Base-by-base conservation (phyloP, 2,888 invertebrate species). In the Danaus chrysippus region DNA sequence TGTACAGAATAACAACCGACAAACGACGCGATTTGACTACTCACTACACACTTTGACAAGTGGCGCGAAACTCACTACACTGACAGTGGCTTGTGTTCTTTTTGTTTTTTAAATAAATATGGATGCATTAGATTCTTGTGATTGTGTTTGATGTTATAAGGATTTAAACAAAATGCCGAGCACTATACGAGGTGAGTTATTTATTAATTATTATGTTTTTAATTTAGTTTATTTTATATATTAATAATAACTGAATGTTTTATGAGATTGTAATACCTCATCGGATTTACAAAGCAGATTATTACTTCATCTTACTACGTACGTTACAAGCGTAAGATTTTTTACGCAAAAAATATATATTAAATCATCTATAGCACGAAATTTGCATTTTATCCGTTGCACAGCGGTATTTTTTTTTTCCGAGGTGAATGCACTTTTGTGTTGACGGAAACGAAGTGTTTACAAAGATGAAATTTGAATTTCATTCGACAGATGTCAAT, bases 121-220 rank as follows among this genome's bases (percentile, higher is more conserved):
- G 72, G 65, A 70, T 62, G 68, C 62, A 64, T 67, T 67, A 60
- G 59, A 65, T 67, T 69, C 66, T 58, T 59, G 71, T 72, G 70
- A 61, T 67, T 64, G 69, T 70, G 72, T 70, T 69, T 65, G 67
- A 67, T 66, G 66, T 59, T 70, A 66, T 67, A 58, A 86, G 84
- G 83, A 76, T 77, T 71, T 66, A 62, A 70, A 59, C 84, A 91
- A 86, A 82, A 91, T 91, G 91, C 91, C 91, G 67, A 91, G 91
- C 73, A 91, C 91, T 69, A 91, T 91, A 75, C 72, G 91, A 91
- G 91, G 91, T 91, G 71, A 83, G 86, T 80, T 69, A 0, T 49
- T 49, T 66, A 61, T 57, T 19, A 42, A 44, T 63, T 54, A 58
- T 17, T 53, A 43, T 19, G 23, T 49, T 23, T 17, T 41, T 12